These are phyloP conservation scores for Gnatocerus cornutus DNA, from an alignment of 2,888 invertebrate genomes.

Conservation along the genomic window DNA sequence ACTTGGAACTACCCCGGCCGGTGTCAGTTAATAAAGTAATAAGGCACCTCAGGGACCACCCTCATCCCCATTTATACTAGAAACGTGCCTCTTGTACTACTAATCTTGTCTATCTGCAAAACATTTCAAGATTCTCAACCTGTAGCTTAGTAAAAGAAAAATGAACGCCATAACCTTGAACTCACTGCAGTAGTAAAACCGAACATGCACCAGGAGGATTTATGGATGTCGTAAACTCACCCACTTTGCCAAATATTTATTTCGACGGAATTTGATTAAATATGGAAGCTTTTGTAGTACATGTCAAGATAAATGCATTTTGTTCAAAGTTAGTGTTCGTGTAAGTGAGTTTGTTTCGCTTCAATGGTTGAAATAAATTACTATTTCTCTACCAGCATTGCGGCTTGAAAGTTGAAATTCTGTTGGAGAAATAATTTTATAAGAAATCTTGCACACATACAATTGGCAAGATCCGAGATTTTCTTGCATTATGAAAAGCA, in stretches of 20 bases:
- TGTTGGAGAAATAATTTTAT: too few relatives aligned
- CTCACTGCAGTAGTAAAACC: constrained; percentile 31
- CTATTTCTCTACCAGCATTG: too few relatives aligned
- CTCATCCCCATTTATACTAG: constrained; percentile 38
- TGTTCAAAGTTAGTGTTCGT: too few relatives aligned
- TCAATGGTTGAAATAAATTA: too few relatives aligned
- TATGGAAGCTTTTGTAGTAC: not conserved
- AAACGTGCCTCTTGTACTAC: constrained; percentile 42
- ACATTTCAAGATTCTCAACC: constrained; percentile 46
- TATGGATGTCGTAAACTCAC: constrained; percentile 28
- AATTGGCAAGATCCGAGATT: too few relatives aligned
- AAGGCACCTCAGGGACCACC: constrained; percentile 64
- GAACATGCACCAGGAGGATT: constrained; percentile 35
- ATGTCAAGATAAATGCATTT: not conserved
- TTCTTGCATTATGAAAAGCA: not conserved
- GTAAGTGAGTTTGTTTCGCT: too few relatives aligned
- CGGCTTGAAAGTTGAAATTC: too few relatives aligned
- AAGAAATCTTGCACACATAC: too few relatives aligned
- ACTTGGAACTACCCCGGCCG: constrained; percentile 65
- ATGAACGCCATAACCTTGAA: constrained; percentile 39
- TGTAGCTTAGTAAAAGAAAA: constrained; percentile 41
- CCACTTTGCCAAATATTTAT: constrained; percentile 34
- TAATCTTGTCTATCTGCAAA: constrained; percentile 46
- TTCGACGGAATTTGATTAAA: constrained; percentile 25
- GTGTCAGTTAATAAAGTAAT: constrained; percentile 69